phyloP scores from a whole-genome alignment of 2,888 invertebrate species.

The Papilio elwesi region DNA sequence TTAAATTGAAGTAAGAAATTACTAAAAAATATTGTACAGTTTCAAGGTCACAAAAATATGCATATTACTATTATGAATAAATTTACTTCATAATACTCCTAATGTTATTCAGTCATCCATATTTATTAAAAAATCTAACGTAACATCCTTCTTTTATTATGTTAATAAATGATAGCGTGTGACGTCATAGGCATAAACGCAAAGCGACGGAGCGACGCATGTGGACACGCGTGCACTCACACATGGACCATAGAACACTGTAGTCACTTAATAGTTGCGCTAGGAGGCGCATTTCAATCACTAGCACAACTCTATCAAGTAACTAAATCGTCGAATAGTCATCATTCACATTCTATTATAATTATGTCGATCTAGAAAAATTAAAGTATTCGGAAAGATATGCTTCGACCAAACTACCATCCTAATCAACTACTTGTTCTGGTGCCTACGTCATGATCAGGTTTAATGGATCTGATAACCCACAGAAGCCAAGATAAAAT shows the following conservation, averaged over 20 bases:
- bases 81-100: background rate
- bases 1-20: background rate
- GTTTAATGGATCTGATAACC: no score
- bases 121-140: conserved; percentile 25
- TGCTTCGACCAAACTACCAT: no score
- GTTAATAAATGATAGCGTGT: conserved; percentile 47
- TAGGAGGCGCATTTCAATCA: conserved; percentile 41
- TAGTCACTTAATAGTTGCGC: conserved; percentile 41
- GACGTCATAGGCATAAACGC: conserved; percentile 46
- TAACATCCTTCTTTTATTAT: conserved; percentile 43
- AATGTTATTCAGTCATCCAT: background rate
- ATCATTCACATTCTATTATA: no score
- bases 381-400: no score
- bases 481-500: background rate
- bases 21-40: background rate
- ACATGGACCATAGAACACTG: conserved; percentile 35
- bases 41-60: background rate
- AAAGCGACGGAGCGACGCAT: conserved; percentile 45
- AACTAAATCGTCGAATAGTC: background rate
- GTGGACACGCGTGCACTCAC: conserved; percentile 46
- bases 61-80: background rate
- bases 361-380: no score
- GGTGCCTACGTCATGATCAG: no score
- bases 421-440: no score
- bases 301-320: conserved; percentile 38